Base-by-base conservation (phyloP, 2,888 invertebrate genomes). In the Antheraea yamamai region DNA sequence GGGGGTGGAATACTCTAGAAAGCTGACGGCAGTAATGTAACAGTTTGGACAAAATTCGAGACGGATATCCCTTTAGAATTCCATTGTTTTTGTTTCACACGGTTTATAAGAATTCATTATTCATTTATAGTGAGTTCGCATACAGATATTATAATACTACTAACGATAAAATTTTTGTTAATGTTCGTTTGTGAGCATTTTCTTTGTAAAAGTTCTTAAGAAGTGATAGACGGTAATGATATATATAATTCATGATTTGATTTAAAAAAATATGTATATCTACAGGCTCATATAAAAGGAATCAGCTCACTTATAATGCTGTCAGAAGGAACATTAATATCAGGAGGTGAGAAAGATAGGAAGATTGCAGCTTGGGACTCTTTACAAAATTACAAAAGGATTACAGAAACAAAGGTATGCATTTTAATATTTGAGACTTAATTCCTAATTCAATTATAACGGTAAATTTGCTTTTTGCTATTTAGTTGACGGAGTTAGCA, bases 291-390 rank as follows among this genome's bases (percentile, higher is more conserved):
- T 85, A 97, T 97, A 80, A 98, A 98, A 89, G 97, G 98, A 52
- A 98, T 98, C 66, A 97, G 98, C 80, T 97, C 98, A 0, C 91
- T 98, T 76, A 96, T 98, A 73, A 97, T 98, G 97, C 94, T 98
- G 73, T 97, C 97, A 0, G 98, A 98, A 91, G 98, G 98, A 0
- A 98, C 98, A 0, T 89, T 99, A 16, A 95, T 99, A 72, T 98
- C 98, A 0, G 98, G 98, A 0, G 98, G 98, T 0, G 98, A 98
- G 84, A 98, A 97, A 83, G 98, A 98, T 87, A 95, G 98, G 55
- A 97, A 98, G 92, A 97, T 99, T 80, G 97, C 97, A 0, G 98
- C 98, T 0, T 99, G 98, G 99, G 98, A 98, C 87, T 97, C 98
- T 0, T 91, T 98, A 77, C 98, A 98, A 87, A 98, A 98, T 87